phyloP scores from a whole-genome alignment of 1,140 invertebrate genomes.

The Belonocnema kinseyi region DNA sequence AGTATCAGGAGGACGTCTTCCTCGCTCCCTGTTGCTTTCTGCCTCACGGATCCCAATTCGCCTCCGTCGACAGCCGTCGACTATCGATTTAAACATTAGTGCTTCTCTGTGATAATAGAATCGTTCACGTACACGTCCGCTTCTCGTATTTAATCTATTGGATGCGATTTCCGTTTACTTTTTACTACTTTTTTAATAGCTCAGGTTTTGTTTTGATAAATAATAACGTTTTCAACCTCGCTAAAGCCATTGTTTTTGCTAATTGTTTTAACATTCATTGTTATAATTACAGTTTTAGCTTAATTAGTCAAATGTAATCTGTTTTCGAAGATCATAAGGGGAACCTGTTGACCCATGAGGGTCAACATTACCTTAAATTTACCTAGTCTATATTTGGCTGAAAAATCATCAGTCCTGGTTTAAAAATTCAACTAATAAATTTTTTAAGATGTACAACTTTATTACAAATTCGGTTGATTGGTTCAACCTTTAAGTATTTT shows the following conservation, averaged over 20 bases:
- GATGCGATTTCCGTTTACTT: conserved; percentile 14
- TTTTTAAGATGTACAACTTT: too few species aligned
- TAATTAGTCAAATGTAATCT: too few species aligned
- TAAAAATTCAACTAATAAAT: too few species aligned
- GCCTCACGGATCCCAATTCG: conserved; percentile 18
- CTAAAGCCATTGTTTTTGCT: background rate
- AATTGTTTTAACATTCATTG: background rate
- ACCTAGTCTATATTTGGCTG: too few species aligned
- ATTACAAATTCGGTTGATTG: too few species aligned
- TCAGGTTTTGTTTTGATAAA: background rate
- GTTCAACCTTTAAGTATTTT: too few species aligned
- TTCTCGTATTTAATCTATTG: conserved; percentile 23
- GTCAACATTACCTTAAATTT: too few species aligned
- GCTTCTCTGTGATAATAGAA: conserved; percentile 23
- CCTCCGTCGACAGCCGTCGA: conserved; percentile 22
- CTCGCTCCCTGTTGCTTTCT: background rate
- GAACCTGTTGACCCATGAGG: too few species aligned
- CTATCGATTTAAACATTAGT: conserved; percentile 30
- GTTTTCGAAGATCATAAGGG: too few species aligned
- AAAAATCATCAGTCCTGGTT: too few species aligned
- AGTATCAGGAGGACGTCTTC: conserved; percentile 27
- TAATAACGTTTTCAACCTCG: background rate
- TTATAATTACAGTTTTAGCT: too few species aligned
- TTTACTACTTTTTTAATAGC: background rate
- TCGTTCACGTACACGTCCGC: conserved; percentile 29